Conservation (phyloP, 2,888 invertebrate genomes). For the Dicroscelio sp. region DNA sequence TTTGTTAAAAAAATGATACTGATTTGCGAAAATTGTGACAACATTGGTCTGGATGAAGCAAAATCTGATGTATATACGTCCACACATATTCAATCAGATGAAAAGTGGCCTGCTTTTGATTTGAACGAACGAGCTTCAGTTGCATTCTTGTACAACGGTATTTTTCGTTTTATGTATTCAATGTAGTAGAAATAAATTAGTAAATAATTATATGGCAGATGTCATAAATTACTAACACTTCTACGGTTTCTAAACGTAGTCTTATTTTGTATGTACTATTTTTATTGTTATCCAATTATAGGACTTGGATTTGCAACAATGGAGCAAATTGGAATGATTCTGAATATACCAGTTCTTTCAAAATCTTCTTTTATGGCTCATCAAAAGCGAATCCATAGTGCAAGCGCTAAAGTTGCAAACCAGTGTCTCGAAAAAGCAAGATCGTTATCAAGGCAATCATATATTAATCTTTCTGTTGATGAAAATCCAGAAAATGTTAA, state of each 20-base stretch:
- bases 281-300: background rate
- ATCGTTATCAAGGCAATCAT: background rate
- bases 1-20: background rate
- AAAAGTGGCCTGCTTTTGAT: background rate
- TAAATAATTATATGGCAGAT: background rate
- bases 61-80: background rate
- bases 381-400: background rate
- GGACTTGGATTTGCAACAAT: background rate
- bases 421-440: slow-evolving; percentile 30
- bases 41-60: background rate
- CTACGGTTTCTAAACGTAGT: background rate
- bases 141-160: background rate
- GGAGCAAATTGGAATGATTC: background rate
- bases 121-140: background rate
- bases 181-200: background rate
- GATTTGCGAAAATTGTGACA: background rate
- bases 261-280: background rate
- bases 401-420: background rate
- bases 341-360: background rate
- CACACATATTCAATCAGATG: background rate
- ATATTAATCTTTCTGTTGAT: slow-evolving; percentile 15
- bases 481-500: background rate
- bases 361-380: background rate
- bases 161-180: background rate
- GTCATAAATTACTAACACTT: background rate